Conservation (phyloP, 2,797 vertebrate species). For the Lacerta viridis region DNA sequence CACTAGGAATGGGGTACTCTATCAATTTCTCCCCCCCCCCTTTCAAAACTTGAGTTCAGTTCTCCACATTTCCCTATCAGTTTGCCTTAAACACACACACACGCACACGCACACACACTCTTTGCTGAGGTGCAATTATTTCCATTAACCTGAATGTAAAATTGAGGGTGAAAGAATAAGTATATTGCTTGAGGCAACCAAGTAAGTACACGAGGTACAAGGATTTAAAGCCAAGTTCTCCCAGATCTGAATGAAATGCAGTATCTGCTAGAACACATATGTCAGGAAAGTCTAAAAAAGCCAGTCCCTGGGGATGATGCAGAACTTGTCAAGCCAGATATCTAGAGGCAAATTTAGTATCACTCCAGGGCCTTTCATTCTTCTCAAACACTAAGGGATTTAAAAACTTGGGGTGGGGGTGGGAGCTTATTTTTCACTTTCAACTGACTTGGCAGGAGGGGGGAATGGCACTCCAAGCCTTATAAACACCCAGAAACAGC, state of each 20-base stretch:
- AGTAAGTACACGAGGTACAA: neutral
- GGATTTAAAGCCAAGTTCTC: neutral
- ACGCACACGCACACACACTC: neutral
- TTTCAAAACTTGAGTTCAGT: no score
- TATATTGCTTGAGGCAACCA: neutral
- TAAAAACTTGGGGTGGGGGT: no score
- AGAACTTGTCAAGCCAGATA: neutral
- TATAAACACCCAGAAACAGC: no score
- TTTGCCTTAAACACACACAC: no score
- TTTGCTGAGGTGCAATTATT: neutral
- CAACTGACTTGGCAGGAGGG: neutral
- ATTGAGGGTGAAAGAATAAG: neutral
- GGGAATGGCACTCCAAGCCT: no score
- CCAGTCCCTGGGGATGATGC: neutral
- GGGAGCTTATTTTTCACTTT: neutral
- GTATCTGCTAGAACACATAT: neutral
- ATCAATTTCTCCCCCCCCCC: no score
- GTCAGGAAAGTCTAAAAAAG: neutral
- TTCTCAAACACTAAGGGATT: neutral
- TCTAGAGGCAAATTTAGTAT: constrained; percentile 33
- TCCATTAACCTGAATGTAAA: neutral
- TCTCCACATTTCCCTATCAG: no score
- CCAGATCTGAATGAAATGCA: neutral
- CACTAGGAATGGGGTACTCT: no score
- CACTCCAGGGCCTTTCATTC: neutral